phyloP scores from a whole-genome alignment of 1,140 invertebrate genomes.

The Dendroctonus valens region DNA sequence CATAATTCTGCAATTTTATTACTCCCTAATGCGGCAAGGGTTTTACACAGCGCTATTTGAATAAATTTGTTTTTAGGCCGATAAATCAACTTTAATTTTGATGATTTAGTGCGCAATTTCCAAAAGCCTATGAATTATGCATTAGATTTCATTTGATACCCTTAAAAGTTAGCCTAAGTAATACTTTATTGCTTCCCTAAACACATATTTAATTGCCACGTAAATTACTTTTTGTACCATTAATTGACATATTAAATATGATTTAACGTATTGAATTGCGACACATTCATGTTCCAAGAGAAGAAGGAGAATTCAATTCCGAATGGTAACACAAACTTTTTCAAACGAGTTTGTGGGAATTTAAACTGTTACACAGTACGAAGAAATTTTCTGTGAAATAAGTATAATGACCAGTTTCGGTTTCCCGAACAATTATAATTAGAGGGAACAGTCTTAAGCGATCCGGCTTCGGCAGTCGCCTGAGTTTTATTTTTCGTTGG shows the following conservation, averaged over 20 bases:
- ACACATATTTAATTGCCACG: no score
- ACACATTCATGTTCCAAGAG: no score
- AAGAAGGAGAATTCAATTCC: no score
- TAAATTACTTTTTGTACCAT: no score
- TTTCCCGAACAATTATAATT: constrained; percentile 38
- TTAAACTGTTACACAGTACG: background rate
- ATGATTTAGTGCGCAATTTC: constrained; percentile 32
- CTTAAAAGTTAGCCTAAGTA: background rate
- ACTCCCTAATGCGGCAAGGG: constrained; percentile 28
- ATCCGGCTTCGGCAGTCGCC: constrained; percentile 16
- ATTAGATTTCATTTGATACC: constrained; percentile 24
- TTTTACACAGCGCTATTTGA: constrained; percentile 23
- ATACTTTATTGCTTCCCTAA: background rate
- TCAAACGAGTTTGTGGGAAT: background rate
- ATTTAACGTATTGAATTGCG: no score
- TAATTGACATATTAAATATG: no score
- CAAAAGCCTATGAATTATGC: constrained; percentile 26
- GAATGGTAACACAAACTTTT: background rate
- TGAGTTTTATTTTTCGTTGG: constrained; percentile 17
- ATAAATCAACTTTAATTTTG: constrained; percentile 33
- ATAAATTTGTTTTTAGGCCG: constrained; percentile 29
- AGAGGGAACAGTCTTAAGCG: constrained; percentile 36
- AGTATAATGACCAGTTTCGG: constrained; percentile 37
- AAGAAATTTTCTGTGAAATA: constrained; percentile 28
- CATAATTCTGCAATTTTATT: constrained; percentile 30